Base-by-base conservation (phyloP, 2,797 vertebrate genomes). In the Hippocampus kuda region DNA sequence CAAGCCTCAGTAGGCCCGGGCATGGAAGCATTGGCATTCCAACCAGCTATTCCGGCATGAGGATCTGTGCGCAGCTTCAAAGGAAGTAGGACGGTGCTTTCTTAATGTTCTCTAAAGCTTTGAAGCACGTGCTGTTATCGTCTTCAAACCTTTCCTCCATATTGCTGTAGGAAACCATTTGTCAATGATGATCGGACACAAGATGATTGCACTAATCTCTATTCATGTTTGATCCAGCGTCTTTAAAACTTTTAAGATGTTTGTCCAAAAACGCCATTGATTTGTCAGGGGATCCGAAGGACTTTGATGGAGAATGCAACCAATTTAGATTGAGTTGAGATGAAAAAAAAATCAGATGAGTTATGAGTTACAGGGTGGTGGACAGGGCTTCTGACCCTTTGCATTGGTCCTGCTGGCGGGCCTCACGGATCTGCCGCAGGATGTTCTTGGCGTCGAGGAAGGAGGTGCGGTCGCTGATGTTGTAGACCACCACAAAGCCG, bases 401-500 rank as follows among this genome's bases (percentile, higher is more conserved):
- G 82, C 88, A 87, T 82, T 77, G 4, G 46, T 56, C n/a, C 34
- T 66, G 64, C 24, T 24, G 42, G 3, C 85, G 88, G 0, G 84
- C 76, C 79, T 91, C 90, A 56, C 85, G 85, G 67, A 93, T 92
- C 84, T 91, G 87, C 62, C 20, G 73, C 75, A 92, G 81, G 82
- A 90, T 81, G 84, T 79, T 86, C 83, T 89, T 84, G 85, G 91
- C 90, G 12, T 84, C 81, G 77, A 88, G 83, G 81, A 93, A 92
- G 75, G 91, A 91, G 0, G 76, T 78, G 65, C 79, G 77, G 77
- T 92, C 91, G 1, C 79, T 91, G 86, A 93, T 91, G 81, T 91
- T 88, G 86, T 92, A 92, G 44, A 92, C 91, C 74, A 92, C 90
- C 65, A 92, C 81, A 10, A 93, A 92, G 49, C 89, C 90, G 2